Evolutionary conservation across 92 coral and sea anemone genomes (phyloP).

Genomic region (Porites cylindrica): DNA sequence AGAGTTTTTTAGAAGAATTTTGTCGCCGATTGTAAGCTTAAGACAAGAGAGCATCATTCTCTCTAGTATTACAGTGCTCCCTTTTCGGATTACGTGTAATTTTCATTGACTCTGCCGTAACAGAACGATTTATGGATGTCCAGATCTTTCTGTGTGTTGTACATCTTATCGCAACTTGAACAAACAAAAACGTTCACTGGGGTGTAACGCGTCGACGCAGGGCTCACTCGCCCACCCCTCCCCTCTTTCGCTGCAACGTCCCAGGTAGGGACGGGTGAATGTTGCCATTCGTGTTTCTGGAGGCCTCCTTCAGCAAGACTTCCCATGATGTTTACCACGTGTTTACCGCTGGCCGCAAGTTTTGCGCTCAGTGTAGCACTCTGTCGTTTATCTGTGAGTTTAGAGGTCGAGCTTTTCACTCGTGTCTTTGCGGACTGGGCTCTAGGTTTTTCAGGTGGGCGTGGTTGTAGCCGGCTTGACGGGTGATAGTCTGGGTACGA

Average conservation of each 20-base stretch:
- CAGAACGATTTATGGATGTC: slow-evolving; percentile 97
- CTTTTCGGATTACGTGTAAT: slow-evolving; percentile 15
- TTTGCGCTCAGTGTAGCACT: slow-evolving; percentile 88
- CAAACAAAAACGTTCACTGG: slow-evolving; percentile 87
- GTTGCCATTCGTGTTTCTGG: slow-evolving; percentile 70
- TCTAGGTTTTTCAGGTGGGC: slow-evolving; percentile 88
- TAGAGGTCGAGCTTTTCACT: slow-evolving; percentile 68
- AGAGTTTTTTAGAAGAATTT: too few relatives aligned
- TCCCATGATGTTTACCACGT: slow-evolving; percentile 40
- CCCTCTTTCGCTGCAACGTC: slow-evolving; percentile 27
- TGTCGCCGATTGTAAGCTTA: too few relatives aligned
- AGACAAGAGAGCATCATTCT: too few relatives aligned
- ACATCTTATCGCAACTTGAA: slow-evolving; percentile 93
- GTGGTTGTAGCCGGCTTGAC: slow-evolving; percentile 72
- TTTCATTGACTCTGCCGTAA: slow-evolving; percentile 73
- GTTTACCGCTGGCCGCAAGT: slow-evolving; percentile 83
- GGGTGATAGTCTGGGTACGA: slow-evolving; percentile 33
- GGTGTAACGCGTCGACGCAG: slow-evolving; percentile 73
- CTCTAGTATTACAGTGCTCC: background rate
- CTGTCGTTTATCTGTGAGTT: slow-evolving; percentile 83
- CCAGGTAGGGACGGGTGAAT: slow-evolving; percentile 48
- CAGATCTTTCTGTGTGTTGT: slow-evolving; percentile 84
- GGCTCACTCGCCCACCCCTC: slow-evolving; percentile 37
- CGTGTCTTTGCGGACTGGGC: slow-evolving; percentile 83
- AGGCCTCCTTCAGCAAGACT: slow-evolving; percentile 33